Conservation (phyloP, 2,113 vertebrate genomes). For the Petaurus breviceps region DNA sequence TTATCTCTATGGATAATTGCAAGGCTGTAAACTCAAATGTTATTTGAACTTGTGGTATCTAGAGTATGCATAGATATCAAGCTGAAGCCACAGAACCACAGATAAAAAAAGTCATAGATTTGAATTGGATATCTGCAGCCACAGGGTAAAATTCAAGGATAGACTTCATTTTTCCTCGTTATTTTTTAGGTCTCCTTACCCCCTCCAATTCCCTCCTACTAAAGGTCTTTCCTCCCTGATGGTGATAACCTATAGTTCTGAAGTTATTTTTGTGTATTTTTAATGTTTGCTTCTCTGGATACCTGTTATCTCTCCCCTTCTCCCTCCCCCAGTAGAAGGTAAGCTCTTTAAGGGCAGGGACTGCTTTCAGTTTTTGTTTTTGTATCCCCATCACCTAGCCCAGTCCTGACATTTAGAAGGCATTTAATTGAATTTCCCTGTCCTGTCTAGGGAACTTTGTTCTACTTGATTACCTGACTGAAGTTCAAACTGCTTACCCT, state of each 20-base stretch:
- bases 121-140: not conserved
- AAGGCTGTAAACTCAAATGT: slow-evolving; percentile 15
- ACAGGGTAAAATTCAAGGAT: not conserved
- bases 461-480: too few relatives aligned
- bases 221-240: not conserved
- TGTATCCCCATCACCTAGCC: not conserved
- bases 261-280: not conserved
- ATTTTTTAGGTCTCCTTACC: not conserved
- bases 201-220: not conserved
- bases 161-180: not conserved
- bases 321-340: not conserved
- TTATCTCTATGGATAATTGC: slow-evolving; percentile 9
- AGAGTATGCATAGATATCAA: not conserved
- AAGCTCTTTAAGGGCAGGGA: not conserved
- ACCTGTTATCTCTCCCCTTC: not conserved
- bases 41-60: slow-evolving; percentile 35
- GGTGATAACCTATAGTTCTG: not conserved
- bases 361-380: not conserved
- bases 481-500: not conserved
- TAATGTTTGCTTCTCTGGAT: not conserved
- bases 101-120: not conserved
- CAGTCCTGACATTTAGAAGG: not conserved
- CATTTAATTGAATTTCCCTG: not conserved
- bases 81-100: not conserved
- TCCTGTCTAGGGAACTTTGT: not conserved